These are phyloP conservation scores for Chrysolina haemoptera DNA, from an alignment of 2,888 invertebrate genomes.

Conservation along the genomic window DNA sequence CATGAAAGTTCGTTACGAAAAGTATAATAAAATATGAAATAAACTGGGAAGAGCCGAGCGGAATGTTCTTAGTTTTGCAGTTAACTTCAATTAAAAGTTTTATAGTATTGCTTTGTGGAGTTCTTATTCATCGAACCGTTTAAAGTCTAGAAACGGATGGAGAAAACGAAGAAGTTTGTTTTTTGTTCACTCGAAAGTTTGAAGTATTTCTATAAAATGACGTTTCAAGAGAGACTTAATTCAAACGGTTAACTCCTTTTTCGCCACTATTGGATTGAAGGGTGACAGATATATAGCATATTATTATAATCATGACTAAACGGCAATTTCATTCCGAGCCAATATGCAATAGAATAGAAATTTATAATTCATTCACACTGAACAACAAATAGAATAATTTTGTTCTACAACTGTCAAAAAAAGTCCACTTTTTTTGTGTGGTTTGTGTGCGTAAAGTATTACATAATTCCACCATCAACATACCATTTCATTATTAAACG, in stretches of 20 bases:
- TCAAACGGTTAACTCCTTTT: not conserved
- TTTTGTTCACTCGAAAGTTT: not conserved
- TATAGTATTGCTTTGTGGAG: not conserved
- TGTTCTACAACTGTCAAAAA: no score
- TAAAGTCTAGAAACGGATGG: not conserved
- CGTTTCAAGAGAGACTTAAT: not conserved
- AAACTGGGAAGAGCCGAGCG: not conserved
- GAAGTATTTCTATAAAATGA: not conserved
- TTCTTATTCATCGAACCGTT: not conserved
- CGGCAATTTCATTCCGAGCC: no score
- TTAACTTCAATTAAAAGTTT: slow-evolving; percentile 9
- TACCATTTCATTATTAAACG: no score
- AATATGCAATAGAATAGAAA: no score
- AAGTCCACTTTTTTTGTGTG: no score
- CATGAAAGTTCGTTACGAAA: no score
- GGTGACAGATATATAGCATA: no score
- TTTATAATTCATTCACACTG: no score
- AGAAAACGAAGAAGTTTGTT: slow-evolving; percentile 3
- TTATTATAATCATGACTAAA: no score
- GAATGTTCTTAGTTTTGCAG: not conserved
- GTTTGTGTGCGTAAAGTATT: no score
- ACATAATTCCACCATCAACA: no score
- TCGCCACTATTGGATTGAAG: not conserved
- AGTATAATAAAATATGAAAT: not conserved
- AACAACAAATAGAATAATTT: no score